These are phyloP conservation scores for Dasypogon diadema DNA, from an alignment of 2,888 invertebrate genomes.

Conservation along the genomic window DNA sequence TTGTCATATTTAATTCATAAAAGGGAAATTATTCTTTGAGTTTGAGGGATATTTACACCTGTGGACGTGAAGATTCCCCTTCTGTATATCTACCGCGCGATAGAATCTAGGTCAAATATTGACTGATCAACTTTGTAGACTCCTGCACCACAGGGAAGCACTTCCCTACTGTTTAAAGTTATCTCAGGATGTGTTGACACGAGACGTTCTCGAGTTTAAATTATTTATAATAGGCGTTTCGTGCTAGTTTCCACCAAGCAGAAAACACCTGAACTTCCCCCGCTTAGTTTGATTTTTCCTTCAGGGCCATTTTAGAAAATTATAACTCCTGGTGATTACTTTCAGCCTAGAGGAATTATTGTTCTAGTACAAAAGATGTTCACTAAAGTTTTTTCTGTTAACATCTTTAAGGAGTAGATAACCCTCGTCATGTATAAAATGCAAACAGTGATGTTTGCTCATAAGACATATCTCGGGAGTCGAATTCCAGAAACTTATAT, in stretches of 20 bases:
- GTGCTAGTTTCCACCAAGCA: conserved; percentile 20
- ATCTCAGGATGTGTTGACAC: conserved; percentile 30
- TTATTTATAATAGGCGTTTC: conserved; percentile 14
- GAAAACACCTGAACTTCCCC: neutral
- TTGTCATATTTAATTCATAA: conserved; percentile 47
- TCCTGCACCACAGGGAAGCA: neutral
- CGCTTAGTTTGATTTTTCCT: neutral
- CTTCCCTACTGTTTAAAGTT: conserved; percentile 3
- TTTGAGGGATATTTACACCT: conserved; percentile 35
- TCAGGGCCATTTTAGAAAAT: neutral
- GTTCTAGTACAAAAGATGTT: no score
- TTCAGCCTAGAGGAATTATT: no score
- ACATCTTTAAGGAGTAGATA: no score
- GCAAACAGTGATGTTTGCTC: no score
- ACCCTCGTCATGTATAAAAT: no score
- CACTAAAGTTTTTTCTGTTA: no score
- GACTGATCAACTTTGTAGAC: conserved; percentile 56
- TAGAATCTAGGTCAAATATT: conserved; percentile 57
- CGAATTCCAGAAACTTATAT: no score
- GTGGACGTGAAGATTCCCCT: conserved; percentile 2
- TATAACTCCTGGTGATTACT: no score
- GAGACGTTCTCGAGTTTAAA: conserved; percentile 15
- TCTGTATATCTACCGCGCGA: neutral
- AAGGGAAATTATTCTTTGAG: conserved; percentile 28
- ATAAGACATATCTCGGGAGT: no score